Evolutionary conservation across 1,140 invertebrate genomes (phyloP).

Genomic region (Lineus longissimus): DNA sequence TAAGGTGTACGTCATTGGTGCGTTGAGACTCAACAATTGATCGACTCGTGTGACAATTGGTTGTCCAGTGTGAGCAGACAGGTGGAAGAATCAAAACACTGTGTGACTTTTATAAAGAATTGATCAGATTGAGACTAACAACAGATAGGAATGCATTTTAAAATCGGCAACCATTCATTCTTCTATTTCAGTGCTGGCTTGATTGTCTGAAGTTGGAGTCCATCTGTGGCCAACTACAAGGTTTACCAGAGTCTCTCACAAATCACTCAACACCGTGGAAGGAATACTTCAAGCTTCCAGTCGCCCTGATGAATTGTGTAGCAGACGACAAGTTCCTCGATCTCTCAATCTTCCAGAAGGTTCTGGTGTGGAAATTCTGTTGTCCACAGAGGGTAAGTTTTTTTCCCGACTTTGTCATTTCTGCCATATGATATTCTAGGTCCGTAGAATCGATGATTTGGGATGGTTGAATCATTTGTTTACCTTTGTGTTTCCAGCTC

Average conservation of each 20-base stretch:
- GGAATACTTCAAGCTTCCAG: conserved; percentile 48
- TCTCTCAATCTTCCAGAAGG: conserved; percentile 48
- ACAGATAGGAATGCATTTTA: too few species aligned
- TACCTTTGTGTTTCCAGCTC: conserved; percentile 30
- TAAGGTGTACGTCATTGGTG: not conserved
- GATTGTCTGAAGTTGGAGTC: conserved; percentile 41
- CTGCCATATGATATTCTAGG: too few species aligned
- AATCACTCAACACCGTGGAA: conserved; percentile 38
- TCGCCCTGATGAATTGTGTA: conserved; percentile 42
- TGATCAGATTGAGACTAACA: too few species aligned
- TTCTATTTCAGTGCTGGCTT: conserved; percentile 36
- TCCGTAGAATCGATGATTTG: too few species aligned
- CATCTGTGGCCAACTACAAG: not conserved
- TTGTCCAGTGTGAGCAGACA: too few species aligned
- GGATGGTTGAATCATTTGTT: not conserved
- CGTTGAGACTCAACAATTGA: too few species aligned
- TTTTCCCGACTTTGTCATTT: not conserved
- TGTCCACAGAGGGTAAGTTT: conserved; percentile 38
- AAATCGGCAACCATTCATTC: too few species aligned
- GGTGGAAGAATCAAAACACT: too few species aligned
- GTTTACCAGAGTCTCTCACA: conserved; percentile 37
- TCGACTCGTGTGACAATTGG: too few species aligned
- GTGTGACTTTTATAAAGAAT: too few species aligned
- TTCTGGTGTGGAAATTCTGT: conserved; percentile 49
- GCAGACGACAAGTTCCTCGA: conserved; percentile 40